These are phyloP conservation scores for human (Homo sapiens) DNA, from an alignment of 2,113 vertebrate genomes.

Conservation along the genomic window DNA sequence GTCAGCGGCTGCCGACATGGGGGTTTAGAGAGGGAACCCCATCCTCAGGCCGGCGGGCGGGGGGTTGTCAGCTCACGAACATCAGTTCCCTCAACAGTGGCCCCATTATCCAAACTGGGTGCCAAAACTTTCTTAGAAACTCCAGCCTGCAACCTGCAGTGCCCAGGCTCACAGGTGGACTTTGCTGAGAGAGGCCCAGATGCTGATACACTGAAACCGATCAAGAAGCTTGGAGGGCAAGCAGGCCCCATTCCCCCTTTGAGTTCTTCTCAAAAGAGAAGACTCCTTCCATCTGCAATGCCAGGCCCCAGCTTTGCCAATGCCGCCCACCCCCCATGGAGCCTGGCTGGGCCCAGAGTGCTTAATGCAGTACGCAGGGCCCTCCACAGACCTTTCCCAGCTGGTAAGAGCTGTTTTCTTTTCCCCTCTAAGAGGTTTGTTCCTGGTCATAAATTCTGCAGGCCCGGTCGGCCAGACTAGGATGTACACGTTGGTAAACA, in stretches of 20 bases:
- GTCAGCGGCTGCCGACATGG: accelerated
- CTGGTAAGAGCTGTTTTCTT: conserved; percentile 58
- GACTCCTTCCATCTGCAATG: conserved; percentile 74
- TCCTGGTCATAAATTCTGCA: conserved; percentile 84
- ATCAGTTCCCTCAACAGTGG: background rate
- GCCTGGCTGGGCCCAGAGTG: conserved; percentile 67
- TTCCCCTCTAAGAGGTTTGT: conserved; percentile 78
- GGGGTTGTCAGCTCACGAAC: background rate
- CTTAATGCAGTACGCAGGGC: conserved; percentile 71
- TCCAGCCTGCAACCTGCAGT: background rate
- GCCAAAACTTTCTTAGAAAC: background rate
- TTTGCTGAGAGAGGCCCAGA: background rate
- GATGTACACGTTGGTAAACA: conserved; percentile 79
- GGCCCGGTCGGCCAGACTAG: conserved; percentile 65
- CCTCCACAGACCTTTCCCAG: conserved; percentile 63
- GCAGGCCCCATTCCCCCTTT: conserved; percentile 17
- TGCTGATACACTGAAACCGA: background rate
- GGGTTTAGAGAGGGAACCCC: background rate
- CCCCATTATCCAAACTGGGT: background rate
- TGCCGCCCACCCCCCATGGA: conserved; percentile 73
- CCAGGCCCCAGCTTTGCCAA: conserved; percentile 77
- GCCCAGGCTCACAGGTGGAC: background rate
- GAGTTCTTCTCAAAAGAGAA: conserved; percentile 68
- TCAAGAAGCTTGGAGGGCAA: conserved; percentile 71
- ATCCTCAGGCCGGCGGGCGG: accelerated